Evolutionary conservation across 2,797 vertebrate genomes (phyloP), one percentile per base, ranked within the genome.

Genomic region (Spondyliosoma cantharus): DNA sequence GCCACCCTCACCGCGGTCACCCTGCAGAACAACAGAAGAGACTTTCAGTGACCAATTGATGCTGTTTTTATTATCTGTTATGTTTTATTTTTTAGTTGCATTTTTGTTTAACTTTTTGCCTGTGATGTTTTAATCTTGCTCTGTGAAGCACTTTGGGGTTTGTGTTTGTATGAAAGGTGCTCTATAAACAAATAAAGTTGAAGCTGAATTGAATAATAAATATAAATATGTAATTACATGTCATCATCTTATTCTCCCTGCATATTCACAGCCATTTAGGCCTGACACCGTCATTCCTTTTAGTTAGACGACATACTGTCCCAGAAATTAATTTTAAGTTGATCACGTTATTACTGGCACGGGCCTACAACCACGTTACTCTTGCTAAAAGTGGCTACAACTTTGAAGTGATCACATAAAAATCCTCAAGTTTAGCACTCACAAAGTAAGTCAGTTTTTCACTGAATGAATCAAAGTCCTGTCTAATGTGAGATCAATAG

Each of bases 1-100:
- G 42, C 98, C 98, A 0, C 86, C 90, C 94, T 99, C 97, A 67
- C 98, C 98, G 15, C 97, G 97, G 70, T 99, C 97, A 4, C 97
- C 98, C 98, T 99, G 88, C 17, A 71, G 63, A 17, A 80, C 6
- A 7, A 56, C 48, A 85, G 62, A 63, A 62, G 16, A 86, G 4
- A 59, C 20, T 8, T n/a, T 24, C 0, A 29, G n/a, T 32, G 4
- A 80, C 29, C 32, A 62, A 9, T 9, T 24, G 1, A 73, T 76
- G 19, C 42, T 71, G 24, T 42, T 76, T 81, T 14, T 24, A 64
- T 45, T 12, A 29, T 19, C 6, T 54, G 15, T 45, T 5, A 57
- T 60, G 2, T 48, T 46, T 17, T 3, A 7, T 9, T 77, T 54
- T 53, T 7, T 32, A 32, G 14, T 45, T 45, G 9, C 32, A 37